These are phyloP conservation scores for Lamprotornis superbus DNA, from an alignment of 2,113 vertebrate genomes.

Conservation along the genomic window DNA sequence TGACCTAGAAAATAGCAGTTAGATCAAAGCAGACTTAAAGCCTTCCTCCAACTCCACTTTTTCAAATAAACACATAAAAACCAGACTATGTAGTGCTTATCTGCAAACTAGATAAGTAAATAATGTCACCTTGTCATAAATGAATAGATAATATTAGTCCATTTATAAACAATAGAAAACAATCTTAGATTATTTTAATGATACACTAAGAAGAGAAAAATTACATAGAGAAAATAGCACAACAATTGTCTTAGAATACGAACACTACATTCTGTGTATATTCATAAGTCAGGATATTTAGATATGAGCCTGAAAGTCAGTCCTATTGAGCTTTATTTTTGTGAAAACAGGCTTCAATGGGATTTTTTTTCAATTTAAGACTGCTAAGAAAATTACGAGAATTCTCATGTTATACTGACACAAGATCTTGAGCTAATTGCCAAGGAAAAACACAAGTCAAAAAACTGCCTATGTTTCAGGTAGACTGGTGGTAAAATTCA, in stretches of 20 bases:
- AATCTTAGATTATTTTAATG: constrained; percentile 23
- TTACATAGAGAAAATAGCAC: neutral
- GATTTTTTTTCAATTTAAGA: neutral
- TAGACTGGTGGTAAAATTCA: neutral
- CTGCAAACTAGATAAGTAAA: constrained; percentile 20
- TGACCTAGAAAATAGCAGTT: neutral
- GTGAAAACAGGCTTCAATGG: neutral
- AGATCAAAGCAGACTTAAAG: neutral
- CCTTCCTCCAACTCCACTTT: neutral
- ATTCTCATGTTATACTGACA: neutral
- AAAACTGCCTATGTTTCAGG: neutral
- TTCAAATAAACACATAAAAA: neutral
- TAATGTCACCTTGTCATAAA: constrained; percentile 28
- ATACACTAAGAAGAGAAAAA: constrained; percentile 2
- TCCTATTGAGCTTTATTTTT: constrained; percentile 1
- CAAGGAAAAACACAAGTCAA: neutral
- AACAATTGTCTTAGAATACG: neutral
- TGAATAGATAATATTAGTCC: constrained; percentile 24
- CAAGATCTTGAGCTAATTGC: neutral
- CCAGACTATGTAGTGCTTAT: neutral
- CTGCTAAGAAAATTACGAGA: neutral
- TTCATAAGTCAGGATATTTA: neutral
- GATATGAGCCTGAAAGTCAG: neutral
- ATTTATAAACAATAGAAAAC: constrained; percentile 50
- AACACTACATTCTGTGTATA: neutral